Conservation (phyloP, 2,888 invertebrate species). For the Melangyna quadrimaculata region DNA sequence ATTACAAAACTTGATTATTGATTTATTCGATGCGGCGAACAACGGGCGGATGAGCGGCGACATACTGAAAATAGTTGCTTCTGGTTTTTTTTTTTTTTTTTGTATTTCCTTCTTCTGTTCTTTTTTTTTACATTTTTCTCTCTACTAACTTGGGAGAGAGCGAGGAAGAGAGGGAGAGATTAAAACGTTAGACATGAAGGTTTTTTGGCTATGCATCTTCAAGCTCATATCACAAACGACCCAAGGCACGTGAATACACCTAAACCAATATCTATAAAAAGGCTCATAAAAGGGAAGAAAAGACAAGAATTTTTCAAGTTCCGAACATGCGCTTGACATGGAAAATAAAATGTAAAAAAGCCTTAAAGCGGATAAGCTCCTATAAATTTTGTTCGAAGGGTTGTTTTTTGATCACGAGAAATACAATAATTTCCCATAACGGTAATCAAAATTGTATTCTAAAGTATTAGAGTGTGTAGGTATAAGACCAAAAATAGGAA, state of each 20-base stretch:
- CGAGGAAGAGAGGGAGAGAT: neutral
- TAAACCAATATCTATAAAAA: too few species aligned
- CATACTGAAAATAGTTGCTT: slow-evolving; percentile 41
- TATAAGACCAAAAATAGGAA: neutral
- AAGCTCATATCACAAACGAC: slow-evolving; percentile 24
- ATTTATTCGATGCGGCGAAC: slow-evolving; percentile 73
- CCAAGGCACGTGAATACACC: slow-evolving; percentile 56
- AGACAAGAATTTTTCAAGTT: slow-evolving; percentile 37
- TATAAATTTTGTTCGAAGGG: slow-evolving; percentile 29
- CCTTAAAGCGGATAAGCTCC: slow-evolving; percentile 36
- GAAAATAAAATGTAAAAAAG: slow-evolving; percentile 2
- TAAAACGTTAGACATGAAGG: too few species aligned
- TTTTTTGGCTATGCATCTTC: slow-evolving; percentile 9
- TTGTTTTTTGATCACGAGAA: slow-evolving; percentile 27
- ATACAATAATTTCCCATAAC: slow-evolving; percentile 15
- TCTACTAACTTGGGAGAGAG: neutral
- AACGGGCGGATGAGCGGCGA: slow-evolving; percentile 65
- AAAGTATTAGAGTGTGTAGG: neutral
- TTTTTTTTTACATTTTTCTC: neutral
- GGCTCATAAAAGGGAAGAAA: slow-evolving; percentile 22
- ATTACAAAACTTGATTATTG: slow-evolving; percentile 69
- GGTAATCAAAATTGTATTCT: neutral
- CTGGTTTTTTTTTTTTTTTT: neutral
- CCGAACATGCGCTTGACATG: slow-evolving; percentile 57
- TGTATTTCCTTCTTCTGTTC: neutral